phyloP scores from a whole-genome alignment of 2,888 invertebrate species.

The Agrilus biguttatus region DNA sequence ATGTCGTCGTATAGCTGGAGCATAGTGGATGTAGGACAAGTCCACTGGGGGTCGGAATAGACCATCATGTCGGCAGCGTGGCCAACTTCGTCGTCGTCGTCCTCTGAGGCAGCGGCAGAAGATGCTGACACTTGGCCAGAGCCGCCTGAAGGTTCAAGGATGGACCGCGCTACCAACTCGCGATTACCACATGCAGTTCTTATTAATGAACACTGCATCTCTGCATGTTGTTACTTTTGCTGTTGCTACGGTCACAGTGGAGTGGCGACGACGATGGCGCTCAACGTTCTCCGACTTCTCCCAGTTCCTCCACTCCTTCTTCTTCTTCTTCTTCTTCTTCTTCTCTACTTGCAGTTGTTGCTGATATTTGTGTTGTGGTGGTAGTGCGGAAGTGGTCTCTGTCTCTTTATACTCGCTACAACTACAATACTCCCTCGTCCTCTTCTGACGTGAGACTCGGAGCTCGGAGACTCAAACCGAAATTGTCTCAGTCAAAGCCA shows the following conservation, averaged over 20 bases:
- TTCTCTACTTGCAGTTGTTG: neutral
- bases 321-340: conserved; percentile 4
- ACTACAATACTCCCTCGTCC: no score
- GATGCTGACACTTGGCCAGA: conserved; percentile 18
- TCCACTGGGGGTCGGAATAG: conserved; percentile 49
- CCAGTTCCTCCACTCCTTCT: conserved; percentile 13
- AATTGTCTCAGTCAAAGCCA: no score
- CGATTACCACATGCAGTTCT: conserved; percentile 27
- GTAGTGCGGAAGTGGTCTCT: no score
- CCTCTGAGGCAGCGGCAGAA: conserved; percentile 14
- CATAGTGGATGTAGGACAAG: conserved; percentile 36
- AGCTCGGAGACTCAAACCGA: no score
- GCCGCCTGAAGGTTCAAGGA: conserved; percentile 21
- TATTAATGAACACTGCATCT: conserved; percentile 23
- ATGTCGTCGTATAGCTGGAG: conserved; percentile 52
- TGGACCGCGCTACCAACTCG: conserved; percentile 26
- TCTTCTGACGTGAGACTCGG: no score
- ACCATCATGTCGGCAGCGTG: conserved; percentile 34
- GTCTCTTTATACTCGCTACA: no score
- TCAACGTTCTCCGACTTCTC: conserved; percentile 12
- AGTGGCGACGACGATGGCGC: conserved; percentile 10
- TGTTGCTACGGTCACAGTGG: conserved; percentile 17
- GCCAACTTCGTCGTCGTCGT: conserved; percentile 10
- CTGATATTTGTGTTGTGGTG: no score
- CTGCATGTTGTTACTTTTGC: conserved; percentile 16